phyloP scores from a whole-genome alignment of 2,888 invertebrate species.

The Odontothrips loti region DNA sequence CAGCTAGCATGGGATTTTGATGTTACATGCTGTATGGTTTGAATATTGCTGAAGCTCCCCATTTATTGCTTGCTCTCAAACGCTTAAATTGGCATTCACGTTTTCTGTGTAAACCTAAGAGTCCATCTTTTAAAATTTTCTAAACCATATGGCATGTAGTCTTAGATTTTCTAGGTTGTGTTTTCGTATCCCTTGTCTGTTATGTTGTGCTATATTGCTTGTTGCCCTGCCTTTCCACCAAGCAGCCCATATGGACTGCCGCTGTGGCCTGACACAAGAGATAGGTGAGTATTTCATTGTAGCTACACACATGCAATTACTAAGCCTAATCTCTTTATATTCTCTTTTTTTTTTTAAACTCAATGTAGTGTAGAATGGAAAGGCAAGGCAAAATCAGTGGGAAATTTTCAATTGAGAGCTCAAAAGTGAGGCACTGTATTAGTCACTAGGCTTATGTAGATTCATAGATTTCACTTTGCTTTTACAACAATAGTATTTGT shows the following conservation, averaged over 20 bases:
- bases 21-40: slow-evolving; percentile 20
- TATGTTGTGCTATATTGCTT: slow-evolving; percentile 30
- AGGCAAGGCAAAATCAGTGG: slow-evolving; percentile 9
- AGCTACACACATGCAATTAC: background rate
- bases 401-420: background rate
- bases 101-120: background rate
- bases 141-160: slow-evolving; percentile 17
- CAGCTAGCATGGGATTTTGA: background rate
- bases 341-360: background rate
- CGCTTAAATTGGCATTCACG: background rate
- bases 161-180: slow-evolving; percentile 5
- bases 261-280: slow-evolving; percentile 39
- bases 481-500: background rate
- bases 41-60: background rate
- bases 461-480: background rate
- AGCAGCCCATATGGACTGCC: slow-evolving; percentile 40
- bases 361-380: background rate
- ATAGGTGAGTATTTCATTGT: slow-evolving; percentile 37
- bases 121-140: background rate
- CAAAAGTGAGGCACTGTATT: background rate
- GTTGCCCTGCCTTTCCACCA: slow-evolving; percentile 40
- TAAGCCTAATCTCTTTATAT: background rate
- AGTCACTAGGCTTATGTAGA: background rate
- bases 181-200: slow-evolving; percentile 15
- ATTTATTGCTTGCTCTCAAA: background rate